Conservation (phyloP, 2,888 invertebrate genomes). For the Doris montereyensis region DNA sequence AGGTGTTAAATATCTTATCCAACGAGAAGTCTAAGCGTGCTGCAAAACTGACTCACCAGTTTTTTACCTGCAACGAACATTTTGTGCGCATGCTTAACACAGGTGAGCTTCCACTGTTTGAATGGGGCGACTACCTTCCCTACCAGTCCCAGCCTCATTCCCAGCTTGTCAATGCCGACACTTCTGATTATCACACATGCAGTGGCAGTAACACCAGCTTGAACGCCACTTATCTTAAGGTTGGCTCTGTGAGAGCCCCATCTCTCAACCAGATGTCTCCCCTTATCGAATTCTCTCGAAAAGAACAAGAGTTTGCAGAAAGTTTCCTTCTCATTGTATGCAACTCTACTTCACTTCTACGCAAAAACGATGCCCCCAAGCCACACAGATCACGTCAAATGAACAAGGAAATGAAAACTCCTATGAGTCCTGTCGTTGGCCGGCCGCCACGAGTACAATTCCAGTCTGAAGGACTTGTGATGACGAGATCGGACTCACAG, state of each 20-base stretch:
- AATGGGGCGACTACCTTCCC: constrained; percentile 53
- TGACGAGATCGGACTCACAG: constrained; percentile 62
- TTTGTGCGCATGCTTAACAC: constrained; percentile 57
- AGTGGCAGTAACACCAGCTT: constrained; percentile 61
- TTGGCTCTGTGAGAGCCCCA: constrained; percentile 63
- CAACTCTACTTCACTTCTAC: constrained; percentile 68
- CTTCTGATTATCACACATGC: constrained; percentile 38
- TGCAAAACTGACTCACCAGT: constrained; percentile 66
- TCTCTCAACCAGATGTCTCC: constrained; percentile 65
- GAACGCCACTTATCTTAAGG: constrained; percentile 60
- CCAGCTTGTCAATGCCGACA: constrained; percentile 33
- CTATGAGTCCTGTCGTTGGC: constrained; percentile 47
- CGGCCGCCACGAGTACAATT: constrained; percentile 44
- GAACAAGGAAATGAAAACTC: constrained; percentile 34
- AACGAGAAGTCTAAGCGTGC: constrained; percentile 68
- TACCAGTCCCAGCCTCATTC: constrained; percentile 41
- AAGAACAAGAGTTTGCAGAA: constrained; percentile 68
- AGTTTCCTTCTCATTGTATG: constrained; percentile 69
- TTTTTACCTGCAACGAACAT: constrained; percentile 65
- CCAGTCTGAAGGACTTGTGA: constrained; percentile 57
- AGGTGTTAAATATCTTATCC: constrained; percentile 66
- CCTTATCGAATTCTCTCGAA: constrained; percentile 62
- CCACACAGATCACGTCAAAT: constrained; percentile 31
- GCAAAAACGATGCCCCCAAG: constrained; percentile 53
- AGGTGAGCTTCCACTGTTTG: constrained; percentile 55